Base-by-base conservation (phyloP, 2,797 vertebrate genomes). In the Oreortyx pictus region DNA sequence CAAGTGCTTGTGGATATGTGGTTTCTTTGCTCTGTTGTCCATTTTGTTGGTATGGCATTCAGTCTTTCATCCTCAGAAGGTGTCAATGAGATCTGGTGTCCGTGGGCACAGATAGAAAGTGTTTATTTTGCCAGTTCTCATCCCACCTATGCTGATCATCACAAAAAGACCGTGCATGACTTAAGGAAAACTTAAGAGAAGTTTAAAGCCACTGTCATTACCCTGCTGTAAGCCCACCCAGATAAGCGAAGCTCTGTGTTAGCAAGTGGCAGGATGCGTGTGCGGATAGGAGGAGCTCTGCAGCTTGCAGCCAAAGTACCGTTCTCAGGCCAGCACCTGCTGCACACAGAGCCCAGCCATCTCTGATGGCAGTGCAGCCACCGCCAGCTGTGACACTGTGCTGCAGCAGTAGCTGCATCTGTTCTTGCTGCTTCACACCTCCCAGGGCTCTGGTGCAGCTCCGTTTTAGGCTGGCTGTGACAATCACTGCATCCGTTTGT, bases 11-110 rank as follows among this genome's bases (percentile, higher is more conserved):
- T 50, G 62, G 43, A 16, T 23, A 14, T 19, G 33, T 31, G 17
- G 44, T 78, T 49, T 68, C 49, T 14, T 25, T 24, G 56, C 31
- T 61, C 35, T n/a, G 6, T 3, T 4, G 19, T 64, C 50, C 65
- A 3, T 37, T 86, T 50, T 44, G 15, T 66, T 78, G 62, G 37
- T 17, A n/a, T 9, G 23, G 43, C 33, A 4, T 24, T 50, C 14
- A 3, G 14, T 57, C 59, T 35, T 47, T 41, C 7, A 68, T 6
- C 24, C 0, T 0, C 22, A 61, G 73, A 67, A 88, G 9, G 16
- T 56, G 66, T 49, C 67, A 35, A 18, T 16, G 46, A 88, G 20
- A 86, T 11, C 4, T 43, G 22, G 16, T 52, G 27, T 50, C 54
- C 44, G 25, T 29, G 52, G 25, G 24, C 13, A 54, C 9, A 29